These are phyloP conservation scores for Alectura lathami DNA, from an alignment of 2,113 vertebrate genomes.

Conservation along the genomic window DNA sequence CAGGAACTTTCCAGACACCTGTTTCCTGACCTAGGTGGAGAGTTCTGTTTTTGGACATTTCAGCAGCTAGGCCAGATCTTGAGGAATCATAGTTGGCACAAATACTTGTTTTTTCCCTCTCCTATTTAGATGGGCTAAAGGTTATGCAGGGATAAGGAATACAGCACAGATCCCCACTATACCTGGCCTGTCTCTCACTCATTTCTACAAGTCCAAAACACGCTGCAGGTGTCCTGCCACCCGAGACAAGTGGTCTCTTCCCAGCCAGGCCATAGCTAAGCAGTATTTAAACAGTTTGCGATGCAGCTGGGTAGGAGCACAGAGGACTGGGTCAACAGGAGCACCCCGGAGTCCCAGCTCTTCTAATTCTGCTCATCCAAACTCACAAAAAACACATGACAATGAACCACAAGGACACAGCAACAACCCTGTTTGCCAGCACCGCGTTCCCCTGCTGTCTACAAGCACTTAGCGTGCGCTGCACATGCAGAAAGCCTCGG, in stretches of 20 bases:
- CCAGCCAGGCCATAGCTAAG: not conserved
- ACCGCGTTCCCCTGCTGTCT: not conserved
- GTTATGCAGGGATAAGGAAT: not conserved
- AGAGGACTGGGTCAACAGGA: not conserved
- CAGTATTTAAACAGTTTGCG: not conserved
- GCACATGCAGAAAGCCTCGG: not conserved
- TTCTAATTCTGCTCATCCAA: accelerated
- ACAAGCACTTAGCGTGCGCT: not conserved
- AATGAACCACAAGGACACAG: not conserved
- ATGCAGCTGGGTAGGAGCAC: not conserved
- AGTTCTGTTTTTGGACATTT: conserved; percentile 4
- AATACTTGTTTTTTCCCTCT: conserved; percentile 58
- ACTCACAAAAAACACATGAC: too few species aligned
- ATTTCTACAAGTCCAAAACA: not conserved
- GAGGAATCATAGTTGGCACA: conserved; percentile 31
- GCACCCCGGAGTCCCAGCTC: not conserved
- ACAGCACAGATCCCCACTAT: not conserved
- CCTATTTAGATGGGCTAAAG: conserved; percentile 25
- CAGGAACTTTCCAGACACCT: conserved; percentile 30
- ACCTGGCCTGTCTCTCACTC: not conserved
- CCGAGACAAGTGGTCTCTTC: not conserved
- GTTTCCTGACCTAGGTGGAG: conserved; percentile 49
- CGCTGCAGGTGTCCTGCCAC: not conserved
- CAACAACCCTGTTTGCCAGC: not conserved
- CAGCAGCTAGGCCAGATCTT: conserved; percentile 16